phyloP scores from a whole-genome alignment of 2,797 vertebrate species.

The Rhynchonycteris naso region DNA sequence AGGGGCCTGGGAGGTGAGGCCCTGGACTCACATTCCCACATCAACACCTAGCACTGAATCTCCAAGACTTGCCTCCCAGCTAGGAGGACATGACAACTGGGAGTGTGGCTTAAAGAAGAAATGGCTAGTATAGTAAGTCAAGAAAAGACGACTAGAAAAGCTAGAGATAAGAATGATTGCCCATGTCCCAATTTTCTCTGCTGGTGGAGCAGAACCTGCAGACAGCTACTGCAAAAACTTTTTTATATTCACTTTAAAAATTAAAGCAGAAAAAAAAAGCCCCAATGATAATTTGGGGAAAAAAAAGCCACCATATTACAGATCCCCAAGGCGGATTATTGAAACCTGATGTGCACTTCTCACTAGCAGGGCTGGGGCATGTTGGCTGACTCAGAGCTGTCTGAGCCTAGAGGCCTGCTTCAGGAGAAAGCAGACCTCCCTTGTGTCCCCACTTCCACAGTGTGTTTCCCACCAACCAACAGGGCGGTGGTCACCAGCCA shows the following conservation, averaged over 20 bases:
- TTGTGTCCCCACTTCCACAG: background rate
- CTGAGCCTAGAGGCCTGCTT: background rate
- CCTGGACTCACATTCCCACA: background rate
- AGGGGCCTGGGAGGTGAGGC: background rate
- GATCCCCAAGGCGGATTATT: constrained; percentile 63
- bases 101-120: background rate
- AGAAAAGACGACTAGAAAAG: constrained; percentile 32
- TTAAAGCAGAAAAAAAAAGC: background rate
- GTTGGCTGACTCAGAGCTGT: constrained; percentile 62
- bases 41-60: background rate
- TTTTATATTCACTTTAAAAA: constrained; percentile 53
- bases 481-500: background rate
- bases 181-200: constrained; percentile 5
- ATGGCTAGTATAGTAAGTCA: background rate
- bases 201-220: background rate
- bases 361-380: constrained; percentile 16
- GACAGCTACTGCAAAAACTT: background rate
- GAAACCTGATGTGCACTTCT: constrained; percentile 64
- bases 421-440: background rate
- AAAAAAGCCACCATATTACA: background rate
- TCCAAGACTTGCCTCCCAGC: background rate
- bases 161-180: background rate
- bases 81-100: background rate
- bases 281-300: background rate
- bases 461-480: background rate